Base-by-base conservation (phyloP, 2,888 invertebrate genomes). In the Spodoptera picta region DNA sequence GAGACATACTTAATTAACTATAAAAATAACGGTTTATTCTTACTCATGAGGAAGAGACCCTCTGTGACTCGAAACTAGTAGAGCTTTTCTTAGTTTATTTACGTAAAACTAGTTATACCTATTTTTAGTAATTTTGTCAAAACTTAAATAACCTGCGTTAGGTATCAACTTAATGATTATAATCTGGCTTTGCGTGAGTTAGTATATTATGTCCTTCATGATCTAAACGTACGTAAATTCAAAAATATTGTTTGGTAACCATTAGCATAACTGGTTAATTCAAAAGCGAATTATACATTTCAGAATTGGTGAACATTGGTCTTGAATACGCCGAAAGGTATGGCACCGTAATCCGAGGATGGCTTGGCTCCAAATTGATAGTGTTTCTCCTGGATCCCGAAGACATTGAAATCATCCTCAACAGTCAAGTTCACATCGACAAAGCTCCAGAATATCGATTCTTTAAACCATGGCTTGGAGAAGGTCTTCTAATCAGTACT, bases 401-500 rank as follows among this genome's bases (percentile, higher is more conserved):
- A 0, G 97, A 97, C 77, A 95, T 96, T 23, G 97, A 97, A 87
- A 91, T 97, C 0, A 96, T 97, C 49, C 90, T 97, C 7, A 96
- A 96, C 79, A 97, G 97, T 66, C 95, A 96, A 61, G 95, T 96
- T 9, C 96, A 97, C 83, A 95, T 97, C 72, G 96, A 97, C 84
- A 97, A 97, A 83, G 95, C 97, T 0, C 81, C 95, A n/a, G 97
- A 97, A 76, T 97, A 97, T 83, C 92, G 95, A 62, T 97, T 96
- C 88, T 97, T 97, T 87, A 95, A 97, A 82, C 97, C 97, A 0
- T 97, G 97, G 97, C 95, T 97, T 56, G 97, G 97, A 12, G 96
- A 97, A 82, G 97, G 97, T 59, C 92, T 97, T 4, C 95, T 97
- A 12, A 97, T 97, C 58, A 97, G 97, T 67, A 57, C 76, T 60